Base-by-base conservation (phyloP, 2,888 invertebrate genomes). In the Patella caerulea region DNA sequence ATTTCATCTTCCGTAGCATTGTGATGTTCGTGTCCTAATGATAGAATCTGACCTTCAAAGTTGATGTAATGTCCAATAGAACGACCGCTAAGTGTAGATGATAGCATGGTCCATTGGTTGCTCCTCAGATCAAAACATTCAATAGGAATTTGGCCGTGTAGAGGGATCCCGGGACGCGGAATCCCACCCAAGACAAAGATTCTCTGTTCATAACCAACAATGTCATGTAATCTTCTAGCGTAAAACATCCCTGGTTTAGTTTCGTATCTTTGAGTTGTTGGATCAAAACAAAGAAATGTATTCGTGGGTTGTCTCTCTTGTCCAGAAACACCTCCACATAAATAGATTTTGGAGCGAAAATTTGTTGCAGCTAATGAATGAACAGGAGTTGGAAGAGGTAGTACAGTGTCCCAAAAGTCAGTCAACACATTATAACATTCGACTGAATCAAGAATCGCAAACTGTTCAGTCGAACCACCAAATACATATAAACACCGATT, bases 1-100 rank as follows among this genome's bases (percentile, higher is more conserved):
- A 91, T 87, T 79, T 91, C 91, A 73, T 91, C 90, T 80, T 91
- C 91, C 0, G 90, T 89, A 5, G 91, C 90, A 59, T 86, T 88
- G 74, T 89, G 87, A 78, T 91, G 90, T 82, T 91, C 91, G 65
- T 90, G 89, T 4, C 91, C 91, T 17, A 91, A 82, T 2, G 90
- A 90, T 24, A 91, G 78, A 73, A 91, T 88, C 80, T 86, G 86
- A 52, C 85, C 86, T 45, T 89, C 86, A 80, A 87, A 88, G 65
- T 84, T 83, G 24, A 90, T 84, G 79, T 90, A 91, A 81, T 91
- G 91, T 24, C 91, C 91, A 24, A 91, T 87, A 19, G 91, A 91
- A 11, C 91, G 84, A 15, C 91, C 91, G 76, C 90, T 90, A 3
- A 91, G 86, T 0, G 91, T 91, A 34, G 87, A 88, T 17, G 89